Percentiles rank a stretch among this genome's conserved stretches.
phyloP scores from a whole-genome alignment of 1,140 invertebrate species.

The Procambarus clarkii region DNA sequence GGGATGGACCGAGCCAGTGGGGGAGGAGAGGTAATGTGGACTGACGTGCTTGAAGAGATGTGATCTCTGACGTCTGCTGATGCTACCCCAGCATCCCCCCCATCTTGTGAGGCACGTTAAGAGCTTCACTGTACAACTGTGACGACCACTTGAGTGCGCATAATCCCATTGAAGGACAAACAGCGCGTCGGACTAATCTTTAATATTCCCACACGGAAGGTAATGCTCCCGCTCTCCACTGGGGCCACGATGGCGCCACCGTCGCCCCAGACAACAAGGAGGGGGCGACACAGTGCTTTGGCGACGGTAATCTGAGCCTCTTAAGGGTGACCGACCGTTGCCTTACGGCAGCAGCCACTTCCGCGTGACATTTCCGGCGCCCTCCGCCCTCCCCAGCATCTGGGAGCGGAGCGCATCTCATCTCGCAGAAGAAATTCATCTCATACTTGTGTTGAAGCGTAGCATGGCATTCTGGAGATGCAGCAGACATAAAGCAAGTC shows the following conservation, averaged over 20 bases:
- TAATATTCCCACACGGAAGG: background rate
- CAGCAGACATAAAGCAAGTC: background rate
- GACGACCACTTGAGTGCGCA: no score
- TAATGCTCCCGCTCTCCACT: background rate
- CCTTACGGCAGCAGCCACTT: no score
- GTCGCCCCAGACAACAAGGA: no score
- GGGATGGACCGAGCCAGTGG: background rate
- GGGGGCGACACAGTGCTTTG: no score
- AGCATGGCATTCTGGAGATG: background rate
- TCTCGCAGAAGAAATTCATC: background rate
- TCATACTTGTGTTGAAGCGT: background rate
- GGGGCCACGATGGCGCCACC: background rate
- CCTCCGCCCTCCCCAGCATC: background rate
- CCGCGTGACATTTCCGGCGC: background rate
- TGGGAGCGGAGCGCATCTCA: background rate
- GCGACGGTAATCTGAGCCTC: background rate
- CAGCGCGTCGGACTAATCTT: no score
- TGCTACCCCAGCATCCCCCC: no score
- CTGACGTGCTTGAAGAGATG: no score
- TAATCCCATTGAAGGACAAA: no score
- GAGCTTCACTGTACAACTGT: no score
- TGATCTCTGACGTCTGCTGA: no score
- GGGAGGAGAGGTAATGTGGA: background rate
- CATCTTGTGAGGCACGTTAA: no score
- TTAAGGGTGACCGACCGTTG: background rate